Evolutionary conservation across 1,140 invertebrate species (phyloP), one percentile per base, ranked within the genome.

Genomic region (Macrotrachela quadricornifera): DNA sequence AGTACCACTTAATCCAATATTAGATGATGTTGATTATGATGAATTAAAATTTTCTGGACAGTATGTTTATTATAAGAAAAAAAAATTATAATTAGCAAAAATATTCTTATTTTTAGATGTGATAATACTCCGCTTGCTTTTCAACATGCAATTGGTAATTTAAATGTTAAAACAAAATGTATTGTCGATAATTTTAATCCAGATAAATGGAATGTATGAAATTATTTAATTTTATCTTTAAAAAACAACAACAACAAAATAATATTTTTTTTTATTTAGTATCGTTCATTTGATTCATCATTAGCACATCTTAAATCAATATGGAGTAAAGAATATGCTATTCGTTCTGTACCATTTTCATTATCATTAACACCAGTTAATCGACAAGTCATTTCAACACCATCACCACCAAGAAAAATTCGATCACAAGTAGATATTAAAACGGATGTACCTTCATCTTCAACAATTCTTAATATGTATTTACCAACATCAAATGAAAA

Each of bases 121-220:
- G 46, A 53, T 21, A 44, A 53, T 48, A n/a, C 46, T 16, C 21
- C 17, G 15, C 30, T 53, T 13, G 43, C 51, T 12, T 39, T 47
- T 40, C 51, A 53, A 15, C 51, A 53, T 40, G 46, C 51, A 8
- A 13, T 53, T 15, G 51, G 51, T 40, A 53, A 53, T 48, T 46
- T 53, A 14, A 44, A 53, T 30, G 51, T 53, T n/a, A 53, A 53
- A 36, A 53, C 44, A 1, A 46, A 44, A 41, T 44, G 40, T 36
- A 46, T 36, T 47, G 51, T 53, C 4, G 36, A 48, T 48, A 42
- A 53, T 47, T 53, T 53, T 30, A 37, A 53, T 47, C 51, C 51
- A 1, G 51, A 53, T 15, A 53, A 53, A 18, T 53, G 51, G 51
- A 53, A 46, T 53, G 51, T 53, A 48, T 1, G 11, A 9, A 38